phyloP scores from a whole-genome alignment of 2,888 invertebrate genomes.

The Cheilosia vernalis region DNA sequence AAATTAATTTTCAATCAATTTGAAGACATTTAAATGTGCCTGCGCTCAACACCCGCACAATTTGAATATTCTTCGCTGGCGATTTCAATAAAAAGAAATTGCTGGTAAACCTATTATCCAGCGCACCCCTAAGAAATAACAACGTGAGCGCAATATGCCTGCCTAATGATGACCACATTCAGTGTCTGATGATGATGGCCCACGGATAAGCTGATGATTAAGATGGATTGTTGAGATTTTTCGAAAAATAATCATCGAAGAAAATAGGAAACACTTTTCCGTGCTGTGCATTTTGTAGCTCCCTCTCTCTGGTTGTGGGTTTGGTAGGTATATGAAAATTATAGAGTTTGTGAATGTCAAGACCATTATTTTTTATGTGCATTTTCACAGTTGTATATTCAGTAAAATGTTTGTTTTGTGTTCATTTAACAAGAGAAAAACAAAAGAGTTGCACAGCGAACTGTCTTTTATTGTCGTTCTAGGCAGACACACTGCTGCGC shows the following conservation, averaged over 20 bases:
- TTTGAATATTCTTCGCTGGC: slow-evolving; percentile 20
- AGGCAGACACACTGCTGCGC: slow-evolving; percentile 29
- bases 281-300: slow-evolving; percentile 42
- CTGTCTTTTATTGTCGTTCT: slow-evolving; percentile 27
- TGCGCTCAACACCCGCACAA: slow-evolving; percentile 32
- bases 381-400: slow-evolving; percentile 14
- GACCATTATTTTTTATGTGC: slow-evolving; percentile 52
- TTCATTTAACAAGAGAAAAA: background rate
- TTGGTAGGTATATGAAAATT: slow-evolving; percentile 54
- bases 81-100: background rate
- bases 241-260: slow-evolving; percentile 40
- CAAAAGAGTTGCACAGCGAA: slow-evolving; percentile 62
- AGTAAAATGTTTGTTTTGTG: slow-evolving; percentile 45
- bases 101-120: background rate
- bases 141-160: slow-evolving; percentile 28
- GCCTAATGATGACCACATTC: slow-evolving; percentile 58
- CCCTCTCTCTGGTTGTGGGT: slow-evolving; percentile 23
- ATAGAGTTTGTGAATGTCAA: slow-evolving; percentile 56
- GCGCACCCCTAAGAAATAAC: slow-evolving; percentile 19
- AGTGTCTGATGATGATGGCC: slow-evolving; percentile 9
- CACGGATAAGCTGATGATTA: slow-evolving; percentile 58
- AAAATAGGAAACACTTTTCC: slow-evolving; percentile 41
- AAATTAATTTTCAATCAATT: slow-evolving; percentile 47
- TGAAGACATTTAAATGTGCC: slow-evolving; percentile 32
- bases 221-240: slow-evolving; percentile 64